Percentiles rank a stretch among this genome's conserved stretches.
phyloP scores from a whole-genome alignment of 30 jellyfish, hydroid and myxozoan species.

The Cassiopea xamachana region DNA sequence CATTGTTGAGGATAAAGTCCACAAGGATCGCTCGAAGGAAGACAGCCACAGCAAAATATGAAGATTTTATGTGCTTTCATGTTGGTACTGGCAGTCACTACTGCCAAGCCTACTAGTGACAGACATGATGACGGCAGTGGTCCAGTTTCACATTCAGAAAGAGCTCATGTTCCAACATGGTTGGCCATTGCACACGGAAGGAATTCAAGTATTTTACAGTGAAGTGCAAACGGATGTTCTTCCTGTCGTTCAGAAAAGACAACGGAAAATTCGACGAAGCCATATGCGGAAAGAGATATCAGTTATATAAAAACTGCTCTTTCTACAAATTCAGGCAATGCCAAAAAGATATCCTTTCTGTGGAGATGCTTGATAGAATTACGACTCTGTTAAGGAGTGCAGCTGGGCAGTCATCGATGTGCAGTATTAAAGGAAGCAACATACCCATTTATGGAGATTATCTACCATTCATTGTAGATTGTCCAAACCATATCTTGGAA shows the following conservation, averaged over 20 bases:
- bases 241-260: background rate
- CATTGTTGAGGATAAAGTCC: too few relatives aligned
- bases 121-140: background rate
- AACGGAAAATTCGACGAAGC: background rate
- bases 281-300: background rate
- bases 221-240: background rate
- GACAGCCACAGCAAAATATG: too few relatives aligned
- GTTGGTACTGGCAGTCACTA: background rate
- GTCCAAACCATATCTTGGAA: background rate
- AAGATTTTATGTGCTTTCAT: background rate
- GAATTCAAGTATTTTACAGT: background rate
- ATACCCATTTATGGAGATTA: background rate
- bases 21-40: too few relatives aligned
- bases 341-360: background rate
- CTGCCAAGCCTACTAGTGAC: background rate
- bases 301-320: background rate
- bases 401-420: background rate
- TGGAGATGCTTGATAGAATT: too few relatives aligned
- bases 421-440: background rate
- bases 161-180: background rate
- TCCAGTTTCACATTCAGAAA: background rate
- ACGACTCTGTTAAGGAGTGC: background rate
- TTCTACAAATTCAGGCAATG: background rate
- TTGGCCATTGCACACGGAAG: background rate
- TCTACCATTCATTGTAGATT: background rate